A percentile compares a stretch with the other conserved stretches of the same genome.
These are phyloP conservation scores for Psittacus erithacus DNA, from an alignment of 2,113 vertebrate genomes.

Conservation along the genomic window DNA sequence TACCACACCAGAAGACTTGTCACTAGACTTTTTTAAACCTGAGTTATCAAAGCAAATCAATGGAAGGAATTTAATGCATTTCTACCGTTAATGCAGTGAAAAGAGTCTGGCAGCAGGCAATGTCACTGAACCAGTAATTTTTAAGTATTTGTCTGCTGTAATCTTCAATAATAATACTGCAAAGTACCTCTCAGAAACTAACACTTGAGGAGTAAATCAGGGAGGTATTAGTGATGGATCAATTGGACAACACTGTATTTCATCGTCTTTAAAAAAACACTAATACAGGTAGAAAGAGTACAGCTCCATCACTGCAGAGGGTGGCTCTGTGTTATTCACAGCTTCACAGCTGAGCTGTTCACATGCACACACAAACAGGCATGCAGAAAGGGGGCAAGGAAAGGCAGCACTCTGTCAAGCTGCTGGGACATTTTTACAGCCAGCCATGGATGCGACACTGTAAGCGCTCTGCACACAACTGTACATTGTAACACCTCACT, in stretches of 20 bases:
- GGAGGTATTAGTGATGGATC: background rate
- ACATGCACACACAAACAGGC: rapidly evolving
- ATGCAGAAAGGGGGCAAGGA: background rate
- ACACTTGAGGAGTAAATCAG: background rate
- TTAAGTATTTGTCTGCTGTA: background rate
- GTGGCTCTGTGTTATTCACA: rapidly evolving
- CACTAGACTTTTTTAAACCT: background rate
- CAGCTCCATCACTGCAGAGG: background rate
- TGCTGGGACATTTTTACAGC: background rate
- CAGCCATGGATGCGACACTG: background rate
- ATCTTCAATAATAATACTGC: background rate
- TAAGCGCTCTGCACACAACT: background rate
- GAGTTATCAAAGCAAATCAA: background rate
- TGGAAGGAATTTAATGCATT: background rate
- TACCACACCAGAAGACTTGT: background rate
- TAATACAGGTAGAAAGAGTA: background rate
- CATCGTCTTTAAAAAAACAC: background rate
- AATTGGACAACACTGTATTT: background rate
- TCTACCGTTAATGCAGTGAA: background rate
- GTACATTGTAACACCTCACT: background rate
- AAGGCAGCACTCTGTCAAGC: background rate
- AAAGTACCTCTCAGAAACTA: background rate
- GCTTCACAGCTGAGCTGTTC: background rate
- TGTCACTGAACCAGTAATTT: background rate
- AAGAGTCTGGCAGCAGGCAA: background rate